Base-by-base conservation (phyloP, 1,140 invertebrate species). In the Zaprionus nigranus region DNA sequence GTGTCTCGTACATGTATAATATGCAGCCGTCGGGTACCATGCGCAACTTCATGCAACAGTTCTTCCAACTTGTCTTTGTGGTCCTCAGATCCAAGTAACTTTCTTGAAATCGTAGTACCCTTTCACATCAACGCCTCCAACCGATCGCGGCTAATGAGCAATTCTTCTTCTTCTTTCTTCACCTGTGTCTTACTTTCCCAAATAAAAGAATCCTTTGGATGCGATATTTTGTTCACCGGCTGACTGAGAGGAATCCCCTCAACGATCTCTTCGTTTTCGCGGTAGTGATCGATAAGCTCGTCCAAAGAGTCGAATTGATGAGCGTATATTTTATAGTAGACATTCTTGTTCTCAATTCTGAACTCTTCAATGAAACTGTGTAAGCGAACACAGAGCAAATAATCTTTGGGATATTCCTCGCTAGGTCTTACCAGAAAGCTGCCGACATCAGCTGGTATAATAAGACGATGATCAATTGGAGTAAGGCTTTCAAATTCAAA, bases 11-110 rank as follows among this genome's bases (percentile, higher is more conserved):
- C 3, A 46, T n/a, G 17, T 20, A 46, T n/a, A 46, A 11, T 0
- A 0, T 6, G 0, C 0, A 11, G n/a, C 17, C 43, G 5, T 0
- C 1, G 2, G 5, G 1, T 6, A 0, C 12, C 4, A n/a, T n/a
- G n/a, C n/a, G n/a, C n/a, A 46, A n/a, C 17, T 17, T 46, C 6
- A 20, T 7, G 9, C 11, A 9, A 4, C 7, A 5, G 1, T 46
- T 20, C 43, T 7, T 5, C 43, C 43, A 46, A 17, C 5, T 7
- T 5, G 4, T 46, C 43, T n/a, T 0, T 46, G 5, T 15, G 36
- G 3, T 38, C 13, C 0, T 15, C 13, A 38, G 3, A 13, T 38
- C 13, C 36, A 38, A 15, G 3, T 13, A 12, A 3, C 13, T 5
- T 2, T 3, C 13, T 15, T 38, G 13, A 3, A 38, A n/a, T n/a